Base-by-base conservation (phyloP, 2,888 invertebrate genomes). In the Netelia inedita region DNA sequence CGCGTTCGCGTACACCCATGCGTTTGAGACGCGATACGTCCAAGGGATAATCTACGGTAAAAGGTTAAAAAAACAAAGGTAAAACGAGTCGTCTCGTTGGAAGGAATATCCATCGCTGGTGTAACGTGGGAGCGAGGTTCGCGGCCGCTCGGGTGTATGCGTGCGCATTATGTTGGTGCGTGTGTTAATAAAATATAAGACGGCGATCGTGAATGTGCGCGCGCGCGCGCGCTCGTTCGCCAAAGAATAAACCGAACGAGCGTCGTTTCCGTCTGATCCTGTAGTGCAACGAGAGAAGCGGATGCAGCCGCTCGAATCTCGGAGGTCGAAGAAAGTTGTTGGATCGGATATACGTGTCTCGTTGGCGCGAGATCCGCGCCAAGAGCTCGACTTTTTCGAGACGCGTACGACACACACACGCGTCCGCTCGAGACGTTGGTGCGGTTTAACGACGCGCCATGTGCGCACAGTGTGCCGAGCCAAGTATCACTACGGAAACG, bases 391-490 rank as follows among this genome's bases (percentile, higher is more conserved):
- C 14, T 10, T 46, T 46, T 46, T 46, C 46, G 46, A 46, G 46
- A 46, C 14, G 11, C 46, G 14, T 14, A 57, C 16, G 57, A 16
- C 57, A 9, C 21, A 57, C 71, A 71, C 79, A 71, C 71, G 41
- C 71, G 41, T 16, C 5, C 28, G 28, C 28, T 28, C 28, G 61
- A 69, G 66, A 79, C 65, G 43, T 43, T 79, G 23, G 72, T 72
- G 63, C 50, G 53, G 73, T 66, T 81, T 74, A 81, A 84, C 84
- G 84, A 84, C 84, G 84, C 84, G 84, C 84, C 84, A 84, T 84
- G 84, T 84, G 84, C 84, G 84, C 84, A 76, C 81, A 78, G 73
- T 78, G 78, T 78, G 68, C 73, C 53, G 59, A 28, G 5, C 28
- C 68, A 19, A 28, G 19, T 11, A 61, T 71, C 57, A 71, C 71